Percentiles rank a stretch among this genome's conserved stretches.
Evolutionary conservation across 1,140 invertebrate genomes (phyloP).

Genomic region (Euura saliciscinereae): DNA sequence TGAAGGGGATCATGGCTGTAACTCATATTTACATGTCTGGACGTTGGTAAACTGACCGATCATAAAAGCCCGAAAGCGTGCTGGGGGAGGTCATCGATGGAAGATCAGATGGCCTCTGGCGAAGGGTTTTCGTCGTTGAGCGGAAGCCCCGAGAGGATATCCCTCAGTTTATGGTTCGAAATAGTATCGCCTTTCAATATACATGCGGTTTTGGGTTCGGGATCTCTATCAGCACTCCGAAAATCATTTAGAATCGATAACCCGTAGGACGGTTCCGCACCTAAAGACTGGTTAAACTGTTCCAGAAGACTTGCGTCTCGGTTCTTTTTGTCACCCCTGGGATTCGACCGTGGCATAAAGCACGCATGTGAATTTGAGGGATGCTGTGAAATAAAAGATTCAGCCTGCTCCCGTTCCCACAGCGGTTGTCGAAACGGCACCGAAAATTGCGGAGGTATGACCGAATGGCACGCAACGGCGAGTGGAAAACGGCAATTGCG

Average conservation of each 20-base stretch:
- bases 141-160: not conserved
- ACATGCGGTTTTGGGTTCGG: too few relatives aligned
- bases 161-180: not conserved
- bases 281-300: too few relatives aligned
- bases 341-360: slow-evolving; percentile 1
- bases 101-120: not conserved
- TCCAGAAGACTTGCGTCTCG: too few relatives aligned
- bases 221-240: too few relatives aligned
- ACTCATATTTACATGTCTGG: slow-evolving; percentile 47
- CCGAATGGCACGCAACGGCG: not conserved
- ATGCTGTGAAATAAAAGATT: slow-evolving; percentile 12
- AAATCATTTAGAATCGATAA: too few relatives aligned
- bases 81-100: not conserved
- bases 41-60: slow-evolving; percentile 33
- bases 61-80: slow-evolving; percentile 32
- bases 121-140: not conserved
- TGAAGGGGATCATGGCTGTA: slow-evolving; percentile 19
- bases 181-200: not conserved
- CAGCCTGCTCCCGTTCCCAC: not conserved
- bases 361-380: slow-evolving; percentile 11
- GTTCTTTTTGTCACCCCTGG: not conserved
- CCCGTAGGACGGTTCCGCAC: too few relatives aligned
- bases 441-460: not conserved
- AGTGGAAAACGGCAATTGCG: not conserved
- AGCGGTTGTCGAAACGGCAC: not conserved